Evolutionary conservation across 2,888 invertebrate species (phyloP).

Genomic region (Ophion ventricosus): DNA sequence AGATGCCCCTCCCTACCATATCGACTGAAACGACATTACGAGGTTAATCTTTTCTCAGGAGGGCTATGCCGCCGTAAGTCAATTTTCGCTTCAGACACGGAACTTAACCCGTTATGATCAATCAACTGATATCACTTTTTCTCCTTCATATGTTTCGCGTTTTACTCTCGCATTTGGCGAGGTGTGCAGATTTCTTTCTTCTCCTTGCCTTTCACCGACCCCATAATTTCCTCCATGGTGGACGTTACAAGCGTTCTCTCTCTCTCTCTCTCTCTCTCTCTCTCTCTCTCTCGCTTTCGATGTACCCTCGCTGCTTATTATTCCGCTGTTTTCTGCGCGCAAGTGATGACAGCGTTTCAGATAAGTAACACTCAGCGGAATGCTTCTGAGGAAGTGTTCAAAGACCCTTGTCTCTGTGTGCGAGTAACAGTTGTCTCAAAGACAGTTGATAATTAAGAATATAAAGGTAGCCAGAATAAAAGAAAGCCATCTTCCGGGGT

Average conservation of each 20-base stretch:
- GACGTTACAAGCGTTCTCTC: background rate
- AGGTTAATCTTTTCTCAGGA: conserved; percentile 3
- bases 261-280: too few relatives aligned
- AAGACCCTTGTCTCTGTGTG: background rate
- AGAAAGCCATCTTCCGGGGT: conserved; percentile 1
- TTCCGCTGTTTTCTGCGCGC: background rate
- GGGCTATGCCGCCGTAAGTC: background rate
- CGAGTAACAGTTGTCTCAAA: background rate
- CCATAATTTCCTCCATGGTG: background rate
- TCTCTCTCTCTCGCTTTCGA: too few relatives aligned
- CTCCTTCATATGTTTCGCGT: background rate
- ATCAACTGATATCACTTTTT: background rate
- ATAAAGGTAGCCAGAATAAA: conserved; percentile 47
- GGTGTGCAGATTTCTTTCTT: background rate
- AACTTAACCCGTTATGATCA: background rate
- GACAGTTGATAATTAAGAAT: conserved; percentile 56
- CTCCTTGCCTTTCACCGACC: background rate
- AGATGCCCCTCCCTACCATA: too few relatives aligned
- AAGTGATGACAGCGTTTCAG: background rate
- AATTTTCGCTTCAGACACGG: background rate
- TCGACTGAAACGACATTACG: conserved; percentile 72
- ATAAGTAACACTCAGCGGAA: background rate
- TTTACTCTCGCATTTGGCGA: background rate
- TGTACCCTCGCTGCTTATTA: background rate
- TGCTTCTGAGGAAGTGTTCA: background rate